phyloP scores from a whole-genome alignment of 1,140 invertebrate genomes.

The Reticulitermes speratus region DNA sequence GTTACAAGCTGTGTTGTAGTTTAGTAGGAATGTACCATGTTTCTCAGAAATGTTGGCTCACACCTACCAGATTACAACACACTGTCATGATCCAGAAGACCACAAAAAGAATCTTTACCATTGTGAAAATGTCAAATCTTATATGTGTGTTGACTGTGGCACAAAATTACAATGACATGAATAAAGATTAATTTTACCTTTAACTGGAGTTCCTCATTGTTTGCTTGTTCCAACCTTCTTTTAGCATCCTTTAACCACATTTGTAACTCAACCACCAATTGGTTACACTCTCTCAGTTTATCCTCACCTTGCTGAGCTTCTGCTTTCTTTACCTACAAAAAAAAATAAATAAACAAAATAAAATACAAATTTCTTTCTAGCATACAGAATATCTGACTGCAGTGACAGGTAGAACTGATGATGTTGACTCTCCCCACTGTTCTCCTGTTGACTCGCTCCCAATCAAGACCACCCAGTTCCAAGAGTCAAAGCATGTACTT shows the following conservation, averaged over 20 bases:
- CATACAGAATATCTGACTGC: no score
- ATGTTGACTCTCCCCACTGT: not conserved
- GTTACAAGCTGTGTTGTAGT: slow-evolving; percentile 35
- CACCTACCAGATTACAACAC: no score
- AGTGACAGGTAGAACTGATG: no score
- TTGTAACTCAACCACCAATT: slow-evolving; percentile 49
- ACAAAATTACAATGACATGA: no score
- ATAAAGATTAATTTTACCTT: slow-evolving; percentile 22
- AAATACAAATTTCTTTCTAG: no score
- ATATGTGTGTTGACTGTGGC: no score
- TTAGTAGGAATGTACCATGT: not conserved
- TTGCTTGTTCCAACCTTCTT: slow-evolving; percentile 53
- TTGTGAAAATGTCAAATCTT: no score
- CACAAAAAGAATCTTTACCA: no score
- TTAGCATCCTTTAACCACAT: slow-evolving; percentile 54
- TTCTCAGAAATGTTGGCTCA: no score
- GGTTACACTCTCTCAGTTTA: slow-evolving; percentile 51
- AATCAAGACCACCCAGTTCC: not conserved
- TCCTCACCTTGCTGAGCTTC: slow-evolving; percentile 60
- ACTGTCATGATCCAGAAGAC: no score
- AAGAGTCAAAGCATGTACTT: no score
- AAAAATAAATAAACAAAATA: slow-evolving; percentile 10
- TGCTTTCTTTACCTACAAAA: slow-evolving; percentile 40
- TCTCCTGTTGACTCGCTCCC: not conserved
- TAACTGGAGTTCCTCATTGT: slow-evolving; percentile 56